Percentiles rank a stretch among this genome's conserved stretches.
These are phyloP conservation scores for Carcinoscorpius rotundicauda DNA, from an alignment of 1,140 invertebrate species.

Conservation along the genomic window DNA sequence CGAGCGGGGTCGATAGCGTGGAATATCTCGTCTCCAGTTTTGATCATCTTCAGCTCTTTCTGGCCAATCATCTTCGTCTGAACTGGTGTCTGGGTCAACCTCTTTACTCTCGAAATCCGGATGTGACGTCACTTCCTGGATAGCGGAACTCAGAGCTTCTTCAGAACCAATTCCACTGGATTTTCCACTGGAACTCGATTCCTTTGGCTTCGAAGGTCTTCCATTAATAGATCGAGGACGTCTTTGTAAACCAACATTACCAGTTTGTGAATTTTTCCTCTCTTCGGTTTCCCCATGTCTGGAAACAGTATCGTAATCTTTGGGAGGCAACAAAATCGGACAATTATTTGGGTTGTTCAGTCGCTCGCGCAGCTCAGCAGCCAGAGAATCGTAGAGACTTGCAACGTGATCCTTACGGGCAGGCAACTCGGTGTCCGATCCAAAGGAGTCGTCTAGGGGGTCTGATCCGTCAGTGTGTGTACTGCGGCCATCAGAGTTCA, in stretches of 20 bases:
- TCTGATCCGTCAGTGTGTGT: slow-evolving; percentile 26
- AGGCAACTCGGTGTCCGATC: neutral
- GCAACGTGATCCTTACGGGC: slow-evolving; percentile 28
- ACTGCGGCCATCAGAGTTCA: slow-evolving; percentile 26
- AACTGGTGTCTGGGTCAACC: slow-evolving; percentile 21
- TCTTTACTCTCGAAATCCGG: slow-evolving; percentile 19
- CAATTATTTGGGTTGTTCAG: slow-evolving; percentile 45
- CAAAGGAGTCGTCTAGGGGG: slow-evolving; percentile 22
- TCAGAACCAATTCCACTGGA: slow-evolving; percentile 72
- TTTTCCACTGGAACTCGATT: slow-evolving; percentile 32
- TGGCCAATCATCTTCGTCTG: slow-evolving; percentile 21
- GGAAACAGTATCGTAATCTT: slow-evolving; percentile 73
- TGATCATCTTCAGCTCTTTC: neutral
- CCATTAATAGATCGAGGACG: neutral
- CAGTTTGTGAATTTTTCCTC: slow-evolving; percentile 29
- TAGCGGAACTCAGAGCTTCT: slow-evolving; percentile 52
- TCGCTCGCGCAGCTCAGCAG: slow-evolving; percentile 78
- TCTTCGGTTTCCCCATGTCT: slow-evolving; percentile 55
- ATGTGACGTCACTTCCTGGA: slow-evolving; percentile 29
- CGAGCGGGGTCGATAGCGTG: neutral
- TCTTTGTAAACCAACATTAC: slow-evolving; percentile 18
- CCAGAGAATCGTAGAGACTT: slow-evolving; percentile 74
- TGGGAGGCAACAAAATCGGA: slow-evolving; percentile 73
- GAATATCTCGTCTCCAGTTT: neutral
- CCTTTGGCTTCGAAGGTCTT: neutral